Conservation (phyloP, 2,888 invertebrate genomes). For the Pecten maximus region DNA sequence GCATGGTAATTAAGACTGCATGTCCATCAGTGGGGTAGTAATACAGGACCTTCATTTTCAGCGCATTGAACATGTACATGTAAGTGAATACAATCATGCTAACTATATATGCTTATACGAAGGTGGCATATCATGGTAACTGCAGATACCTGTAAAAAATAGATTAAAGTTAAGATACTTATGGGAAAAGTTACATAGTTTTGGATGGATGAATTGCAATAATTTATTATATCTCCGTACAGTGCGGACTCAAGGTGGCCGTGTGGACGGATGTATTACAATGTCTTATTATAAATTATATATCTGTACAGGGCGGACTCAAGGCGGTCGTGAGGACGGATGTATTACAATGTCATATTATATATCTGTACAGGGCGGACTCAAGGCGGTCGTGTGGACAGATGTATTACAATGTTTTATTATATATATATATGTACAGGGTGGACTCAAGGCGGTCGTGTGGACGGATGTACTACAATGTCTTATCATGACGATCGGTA, state of each 20-base stretch:
- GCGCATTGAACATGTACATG: no score
- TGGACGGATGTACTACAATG: neutral
- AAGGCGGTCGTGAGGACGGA: neutral
- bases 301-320: neutral
- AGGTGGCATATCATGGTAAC: no score
- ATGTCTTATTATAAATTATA: neutral
- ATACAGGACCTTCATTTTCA: no score
- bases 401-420: neutral
- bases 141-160: no score
- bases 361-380: constrained; percentile 8
- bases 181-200: no score
- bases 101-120: no score
- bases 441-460: neutral
- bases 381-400: neutral
- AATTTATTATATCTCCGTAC: neutral
- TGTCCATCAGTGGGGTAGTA: no score
- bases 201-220: neutral
- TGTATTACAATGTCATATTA: neutral
- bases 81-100: no score
- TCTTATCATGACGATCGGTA: neutral
- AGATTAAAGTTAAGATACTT: no score
- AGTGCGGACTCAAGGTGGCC: neutral
- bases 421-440: neutral
- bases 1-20: no score
- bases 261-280: neutral